These are phyloP conservation scores for Onychostruthus taczanowskii DNA, from an alignment of 2,113 vertebrate genomes.

Conservation along the genomic window DNA sequence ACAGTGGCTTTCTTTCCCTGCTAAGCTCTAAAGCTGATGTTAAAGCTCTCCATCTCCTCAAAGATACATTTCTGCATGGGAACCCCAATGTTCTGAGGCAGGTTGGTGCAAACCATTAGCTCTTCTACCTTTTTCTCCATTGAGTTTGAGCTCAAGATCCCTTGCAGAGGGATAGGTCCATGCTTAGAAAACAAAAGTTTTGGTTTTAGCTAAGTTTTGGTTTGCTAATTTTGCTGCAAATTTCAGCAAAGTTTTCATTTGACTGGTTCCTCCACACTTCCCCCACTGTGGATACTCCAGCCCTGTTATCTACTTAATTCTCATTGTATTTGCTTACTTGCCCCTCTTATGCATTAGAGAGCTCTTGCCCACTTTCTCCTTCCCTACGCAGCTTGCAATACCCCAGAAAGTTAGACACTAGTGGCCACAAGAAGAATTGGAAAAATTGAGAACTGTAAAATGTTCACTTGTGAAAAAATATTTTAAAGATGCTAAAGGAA, in stretches of 20 bases:
- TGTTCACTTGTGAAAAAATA: neutral
- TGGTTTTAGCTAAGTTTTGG: neutral
- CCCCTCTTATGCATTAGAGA: neutral
- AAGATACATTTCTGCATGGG: neutral
- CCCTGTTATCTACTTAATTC: neutral
- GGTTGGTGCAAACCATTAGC: neutral
- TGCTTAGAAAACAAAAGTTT: neutral
- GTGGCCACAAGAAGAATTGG: rapidly evolving
- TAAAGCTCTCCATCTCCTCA: neutral
- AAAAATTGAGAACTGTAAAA: neutral
- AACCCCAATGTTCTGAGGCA: neutral
- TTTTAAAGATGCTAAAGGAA: neutral
- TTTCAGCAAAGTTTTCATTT: neutral
- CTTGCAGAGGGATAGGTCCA: neutral
- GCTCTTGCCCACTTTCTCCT: neutral
- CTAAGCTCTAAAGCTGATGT: neutral
- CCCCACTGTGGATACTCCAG: neutral
- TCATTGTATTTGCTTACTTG: neutral
- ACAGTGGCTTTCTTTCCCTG: neutral
- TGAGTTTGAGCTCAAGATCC: neutral
- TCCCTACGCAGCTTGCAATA: neutral
- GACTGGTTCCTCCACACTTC: neutral
- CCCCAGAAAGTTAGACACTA: neutral
- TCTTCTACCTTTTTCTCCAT: neutral
- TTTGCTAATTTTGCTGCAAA: neutral